A percentile compares a stretch with the other conserved stretches of the same genome.
These are phyloP conservation scores for Coboldia fuscipes DNA, from an alignment of 1,140 invertebrate species.

Conservation along the genomic window DNA sequence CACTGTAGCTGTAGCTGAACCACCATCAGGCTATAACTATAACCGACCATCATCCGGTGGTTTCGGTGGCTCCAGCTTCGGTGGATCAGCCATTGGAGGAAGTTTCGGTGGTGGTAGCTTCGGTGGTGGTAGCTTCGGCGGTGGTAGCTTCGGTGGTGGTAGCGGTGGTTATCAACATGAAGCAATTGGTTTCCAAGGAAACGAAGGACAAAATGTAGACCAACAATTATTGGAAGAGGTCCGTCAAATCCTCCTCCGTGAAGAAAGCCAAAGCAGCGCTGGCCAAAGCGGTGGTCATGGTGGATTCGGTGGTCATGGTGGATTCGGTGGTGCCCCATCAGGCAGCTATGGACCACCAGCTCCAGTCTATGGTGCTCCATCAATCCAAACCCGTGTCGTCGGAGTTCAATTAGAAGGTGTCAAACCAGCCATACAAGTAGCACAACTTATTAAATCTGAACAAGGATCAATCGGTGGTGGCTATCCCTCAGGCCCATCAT, in stretches of 20 bases:
- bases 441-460: constrained; percentile 18
- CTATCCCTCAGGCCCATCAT: constrained; percentile 9
- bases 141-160: constrained; percentile 22
- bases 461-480: constrained; percentile 2
- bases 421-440: constrained; percentile 39
- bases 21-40: constrained; percentile 38
- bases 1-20: constrained; percentile 34
- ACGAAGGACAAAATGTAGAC: constrained; percentile 58
- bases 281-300: constrained; percentile 23
- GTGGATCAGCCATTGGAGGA: constrained; percentile 19
- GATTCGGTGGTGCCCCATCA: constrained; percentile 18
- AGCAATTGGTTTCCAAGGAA: constrained; percentile 45
- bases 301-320: constrained; percentile 20
- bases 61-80: constrained; percentile 14
- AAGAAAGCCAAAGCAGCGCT: constrained; percentile 36
- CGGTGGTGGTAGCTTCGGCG: constrained; percentile 17
- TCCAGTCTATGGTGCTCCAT: constrained; percentile 28
- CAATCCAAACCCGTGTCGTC: constrained; percentile 28
- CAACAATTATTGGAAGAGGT: constrained; percentile 54
- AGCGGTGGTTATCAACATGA: constrained; percentile 52
- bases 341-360: constrained; percentile 26
- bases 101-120: constrained; percentile 30
- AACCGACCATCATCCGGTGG: constrained; percentile 26
- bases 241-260: constrained; percentile 55
- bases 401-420: constrained; percentile 38